Evolutionary conservation across 35 echinoderm and acorn worm genomes (phyloP).

Genomic region (Eucidaris tribuloides): DNA sequence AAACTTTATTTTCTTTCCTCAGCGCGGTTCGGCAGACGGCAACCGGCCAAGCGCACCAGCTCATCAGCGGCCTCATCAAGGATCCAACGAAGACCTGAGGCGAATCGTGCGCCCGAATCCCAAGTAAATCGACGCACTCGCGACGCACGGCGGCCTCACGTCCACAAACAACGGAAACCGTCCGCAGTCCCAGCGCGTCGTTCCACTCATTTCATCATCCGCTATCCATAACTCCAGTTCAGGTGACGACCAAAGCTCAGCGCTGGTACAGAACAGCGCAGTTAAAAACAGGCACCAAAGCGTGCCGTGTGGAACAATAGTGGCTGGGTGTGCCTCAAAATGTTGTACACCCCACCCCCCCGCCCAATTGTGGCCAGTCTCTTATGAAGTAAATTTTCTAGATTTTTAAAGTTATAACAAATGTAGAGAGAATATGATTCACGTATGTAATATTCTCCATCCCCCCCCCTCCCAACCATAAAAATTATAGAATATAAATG

Average conservation of each 20-base stretch:
- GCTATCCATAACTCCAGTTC: slow-evolving; percentile 18
- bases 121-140: slow-evolving; percentile 52
- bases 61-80: slow-evolving; percentile 95
- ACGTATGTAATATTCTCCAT: too few relatives aligned
- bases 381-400: too few relatives aligned
- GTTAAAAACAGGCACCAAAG: too few relatives aligned
- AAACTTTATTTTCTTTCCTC: not conserved
- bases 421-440: too few relatives aligned
- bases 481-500: too few relatives aligned
- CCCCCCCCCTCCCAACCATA: too few relatives aligned
- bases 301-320: too few relatives aligned
- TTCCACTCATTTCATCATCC: not conserved
- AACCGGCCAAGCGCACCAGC: slow-evolving; percentile 89
- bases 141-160: slow-evolving; percentile 22
- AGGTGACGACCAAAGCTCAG: not conserved
- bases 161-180: slow-evolving; percentile 39
- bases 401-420: too few relatives aligned
- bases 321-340: too few relatives aligned
- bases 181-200: slow-evolving; percentile 31
- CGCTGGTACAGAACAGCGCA: too few relatives aligned
- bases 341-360: too few relatives aligned
- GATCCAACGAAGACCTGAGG: slow-evolving; percentile 89
- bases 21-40: slow-evolving; percentile 99
- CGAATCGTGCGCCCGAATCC: slow-evolving; percentile 73
- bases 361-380: too few relatives aligned